These are phyloP conservation scores for Zaprionus ghesquierei DNA, from an alignment of 1,140 invertebrate species.

Conservation along the genomic window DNA sequence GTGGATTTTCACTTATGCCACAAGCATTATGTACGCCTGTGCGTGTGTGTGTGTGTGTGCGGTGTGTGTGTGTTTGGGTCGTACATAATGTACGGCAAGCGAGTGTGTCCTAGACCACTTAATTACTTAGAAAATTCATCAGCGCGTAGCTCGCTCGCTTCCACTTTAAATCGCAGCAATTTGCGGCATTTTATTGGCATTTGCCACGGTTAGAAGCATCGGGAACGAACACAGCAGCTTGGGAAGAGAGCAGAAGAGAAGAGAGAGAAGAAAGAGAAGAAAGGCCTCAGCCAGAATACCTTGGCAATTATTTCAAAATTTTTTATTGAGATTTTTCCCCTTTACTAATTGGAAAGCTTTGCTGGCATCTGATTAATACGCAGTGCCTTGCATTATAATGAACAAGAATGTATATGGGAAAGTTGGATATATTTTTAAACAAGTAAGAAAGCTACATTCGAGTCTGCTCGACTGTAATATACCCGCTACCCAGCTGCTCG, in stretches of 20 bases:
- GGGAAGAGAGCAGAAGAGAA: not conserved
- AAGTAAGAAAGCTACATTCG: no score
- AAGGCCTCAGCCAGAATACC: not conserved
- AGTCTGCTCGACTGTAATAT: no score
- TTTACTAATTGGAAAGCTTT: no score
- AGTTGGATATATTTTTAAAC: no score
- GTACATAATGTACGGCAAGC: not conserved
- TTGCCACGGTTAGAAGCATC: not conserved
- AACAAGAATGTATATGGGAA: no score
- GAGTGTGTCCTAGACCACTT: not conserved
- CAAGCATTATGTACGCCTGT: not conserved
- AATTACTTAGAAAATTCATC: not conserved
- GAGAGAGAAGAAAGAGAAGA: not conserved
- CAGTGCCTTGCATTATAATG: no score
- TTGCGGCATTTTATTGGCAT: not conserved
- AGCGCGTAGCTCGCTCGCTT: not conserved
- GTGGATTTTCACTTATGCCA: not conserved
- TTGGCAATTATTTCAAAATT: not conserved
- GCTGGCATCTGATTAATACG: no score
- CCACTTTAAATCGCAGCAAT: not conserved
- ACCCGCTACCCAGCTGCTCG: no score
- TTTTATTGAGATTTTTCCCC: not conserved
- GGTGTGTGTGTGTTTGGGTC: not conserved
- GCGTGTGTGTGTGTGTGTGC: not conserved
- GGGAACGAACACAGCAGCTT: not conserved